A percentile compares a stretch with the other conserved stretches of the same genome.
phyloP scores from a whole-genome alignment of 2,888 invertebrate species.

The Antheraea yamamai region DNA sequence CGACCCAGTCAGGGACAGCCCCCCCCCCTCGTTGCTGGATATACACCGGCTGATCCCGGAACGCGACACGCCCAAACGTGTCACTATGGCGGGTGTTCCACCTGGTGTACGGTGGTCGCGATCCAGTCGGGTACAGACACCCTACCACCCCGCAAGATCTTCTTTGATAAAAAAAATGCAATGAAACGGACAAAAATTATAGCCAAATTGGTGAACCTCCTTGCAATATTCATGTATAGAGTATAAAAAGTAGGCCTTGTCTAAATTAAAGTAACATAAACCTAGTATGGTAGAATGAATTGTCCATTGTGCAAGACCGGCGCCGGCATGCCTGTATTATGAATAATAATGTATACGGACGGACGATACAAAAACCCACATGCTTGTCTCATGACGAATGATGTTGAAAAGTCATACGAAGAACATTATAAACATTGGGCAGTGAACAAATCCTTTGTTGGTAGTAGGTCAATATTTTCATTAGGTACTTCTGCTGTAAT shows the following conservation, averaged over 20 bases:
- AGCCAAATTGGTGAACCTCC: no score
- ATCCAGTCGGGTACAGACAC: no score
- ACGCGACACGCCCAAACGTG: no score
- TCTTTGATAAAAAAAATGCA: no score
- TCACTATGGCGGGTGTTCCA: no score
- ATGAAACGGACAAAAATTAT: no score
- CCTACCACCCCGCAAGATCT: no score
- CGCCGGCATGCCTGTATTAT: slow-evolving; percentile 9
- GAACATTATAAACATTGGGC: slow-evolving; percentile 1
- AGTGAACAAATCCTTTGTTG: slow-evolving; percentile 1
- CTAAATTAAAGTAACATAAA: slow-evolving; percentile 4
- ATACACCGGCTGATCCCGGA: no score
- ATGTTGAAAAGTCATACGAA: slow-evolving; percentile 5
- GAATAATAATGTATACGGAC: slow-evolving; percentile 14
- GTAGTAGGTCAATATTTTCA: neutral
- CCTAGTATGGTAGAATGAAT: slow-evolving; percentile 8
- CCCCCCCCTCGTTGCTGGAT: no score
- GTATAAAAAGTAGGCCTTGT: neutral
- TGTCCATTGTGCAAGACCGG: slow-evolving; percentile 10
- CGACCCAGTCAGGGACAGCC: no score
- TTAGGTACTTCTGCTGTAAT: neutral
- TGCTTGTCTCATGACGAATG: slow-evolving; percentile 15
- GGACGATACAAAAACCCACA: slow-evolving; percentile 13
- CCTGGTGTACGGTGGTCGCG: no score
- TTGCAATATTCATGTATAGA: neutral